Evolutionary conservation across 2,797 vertebrate genomes (phyloP), one percentile per base, ranked within the genome.

Genomic region (Sebastes itinus): DNA sequence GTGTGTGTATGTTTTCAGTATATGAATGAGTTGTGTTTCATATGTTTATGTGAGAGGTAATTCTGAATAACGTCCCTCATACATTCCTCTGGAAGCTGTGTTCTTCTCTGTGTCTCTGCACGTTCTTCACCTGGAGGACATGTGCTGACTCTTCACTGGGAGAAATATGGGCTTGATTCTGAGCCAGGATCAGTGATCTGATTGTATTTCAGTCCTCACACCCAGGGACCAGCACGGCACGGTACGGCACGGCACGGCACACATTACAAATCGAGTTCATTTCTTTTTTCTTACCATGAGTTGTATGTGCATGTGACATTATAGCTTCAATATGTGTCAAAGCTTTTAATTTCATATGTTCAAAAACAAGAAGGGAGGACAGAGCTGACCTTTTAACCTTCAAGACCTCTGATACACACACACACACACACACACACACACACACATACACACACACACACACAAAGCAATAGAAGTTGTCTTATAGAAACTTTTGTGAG

Each of bases 41-140:
- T 42, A 42, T 14, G 46, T 49, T 49, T 3, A 49, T 49, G 46
- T 49, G 46, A 49, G 46, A 49, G 46, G 46, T 49, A 49, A 7
- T 49, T 18, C 46, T 49, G 46, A 18, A 20, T 18, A 7, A 18
- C 18, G 46, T 49, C 16, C 16, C 6, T 49, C 14, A 49, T 55
- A 80, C 83, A 87, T 88, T 89, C 88, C 87, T 86, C 59, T 82
- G 63, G 73, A 70, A 49, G 64, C 67, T 56, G 56, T 75, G 62
- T 71, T 78, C 88, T 89, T 87, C 67, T 66, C 59, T 91, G 22
- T 93, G 92, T 88, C 85, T 87, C 84, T 90, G 87, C 92, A 87
- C 16, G 88, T 88, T 87, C 79, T 18, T 81, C 55, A 86, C 67
- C 69, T 84, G 68, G 35, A 84, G 69, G 54, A 78, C n/a, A 33